Evolutionary conservation across 2,888 invertebrate species (phyloP).

Genomic region (Ectemnius lituratus): DNA sequence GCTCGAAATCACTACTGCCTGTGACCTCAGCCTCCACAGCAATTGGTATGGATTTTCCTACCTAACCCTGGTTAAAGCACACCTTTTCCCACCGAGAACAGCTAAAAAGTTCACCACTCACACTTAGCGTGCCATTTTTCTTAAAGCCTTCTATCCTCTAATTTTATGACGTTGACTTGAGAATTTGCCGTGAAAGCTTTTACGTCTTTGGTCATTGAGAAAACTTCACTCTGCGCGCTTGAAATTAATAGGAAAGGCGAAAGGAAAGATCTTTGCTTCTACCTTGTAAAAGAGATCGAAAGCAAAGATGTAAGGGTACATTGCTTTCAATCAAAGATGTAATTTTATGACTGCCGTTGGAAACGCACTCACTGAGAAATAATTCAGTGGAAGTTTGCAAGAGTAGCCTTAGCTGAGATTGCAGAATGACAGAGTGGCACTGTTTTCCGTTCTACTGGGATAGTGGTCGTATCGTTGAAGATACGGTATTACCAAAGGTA

Average conservation of each 20-base stretch:
- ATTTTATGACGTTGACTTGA: neutral
- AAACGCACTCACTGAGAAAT: too few species aligned
- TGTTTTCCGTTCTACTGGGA: too few species aligned
- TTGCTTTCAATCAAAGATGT: too few species aligned
- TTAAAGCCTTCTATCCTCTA: neutral
- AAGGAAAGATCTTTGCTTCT: neutral
- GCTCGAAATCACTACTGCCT: neutral
- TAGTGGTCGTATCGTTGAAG: too few species aligned
- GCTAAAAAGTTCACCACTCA: neutral
- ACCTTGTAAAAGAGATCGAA: too few species aligned
- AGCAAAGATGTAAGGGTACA: too few species aligned
- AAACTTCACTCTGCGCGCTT: neutral
- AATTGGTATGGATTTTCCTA: conserved; percentile 10
- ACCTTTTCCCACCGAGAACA: neutral
- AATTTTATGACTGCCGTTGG: too few species aligned
- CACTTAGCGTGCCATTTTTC: too few species aligned
- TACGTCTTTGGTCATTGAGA: neutral
- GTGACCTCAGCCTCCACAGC: neutral
- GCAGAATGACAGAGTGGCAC: too few species aligned
- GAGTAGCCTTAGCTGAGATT: too few species aligned
- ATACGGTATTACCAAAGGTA: conserved; percentile 13
- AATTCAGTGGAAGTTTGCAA: too few species aligned
- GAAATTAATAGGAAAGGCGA: neutral
- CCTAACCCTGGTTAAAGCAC: neutral
- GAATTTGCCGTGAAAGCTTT: conserved; percentile 5